A percentile compares a stretch with the other conserved stretches of the same genome.
Evolutionary conservation across 2,888 invertebrate species (phyloP).

Genomic region (Hyppa rectilinea): DNA sequence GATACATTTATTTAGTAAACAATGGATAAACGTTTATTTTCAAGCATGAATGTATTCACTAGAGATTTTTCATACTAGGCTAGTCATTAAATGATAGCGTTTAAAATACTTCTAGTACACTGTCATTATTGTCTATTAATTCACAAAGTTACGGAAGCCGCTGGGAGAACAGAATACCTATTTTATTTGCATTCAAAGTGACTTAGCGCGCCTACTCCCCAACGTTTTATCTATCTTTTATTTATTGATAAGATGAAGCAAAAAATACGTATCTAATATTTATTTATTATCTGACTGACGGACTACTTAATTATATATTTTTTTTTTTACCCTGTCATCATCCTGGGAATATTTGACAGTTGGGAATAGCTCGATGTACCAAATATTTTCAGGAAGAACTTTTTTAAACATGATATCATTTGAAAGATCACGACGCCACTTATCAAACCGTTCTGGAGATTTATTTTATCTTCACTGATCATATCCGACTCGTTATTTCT

Average conservation of each 20-base stretch:
- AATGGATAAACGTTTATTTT: slow-evolving; percentile 39
- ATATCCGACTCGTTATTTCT: slow-evolving; percentile 59
- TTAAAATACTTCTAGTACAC: background rate
- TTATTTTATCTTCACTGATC: slow-evolving; percentile 47
- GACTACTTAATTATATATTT: too few relatives aligned
- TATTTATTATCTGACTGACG: too few relatives aligned
- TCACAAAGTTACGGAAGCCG: background rate
- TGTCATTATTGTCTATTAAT: background rate
- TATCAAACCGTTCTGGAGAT: slow-evolving; percentile 36
- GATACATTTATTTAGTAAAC: slow-evolving; percentile 58
- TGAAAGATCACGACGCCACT: slow-evolving; percentile 38
- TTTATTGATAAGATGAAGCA: too few relatives aligned
- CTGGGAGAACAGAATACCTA: too few relatives aligned
- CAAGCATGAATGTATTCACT: slow-evolving; percentile 10
- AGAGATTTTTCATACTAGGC: background rate
- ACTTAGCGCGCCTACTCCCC: too few relatives aligned
- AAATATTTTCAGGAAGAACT: slow-evolving; percentile 12
- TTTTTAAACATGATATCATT: slow-evolving; percentile 23
- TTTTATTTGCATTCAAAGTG: too few relatives aligned
- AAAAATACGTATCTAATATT: too few relatives aligned
- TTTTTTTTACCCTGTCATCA: too few relatives aligned
- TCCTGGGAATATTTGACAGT: too few relatives aligned
- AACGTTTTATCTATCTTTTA: too few relatives aligned
- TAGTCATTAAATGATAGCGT: background rate
- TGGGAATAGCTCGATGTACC: too few relatives aligned